Conservation (phyloP, 2,888 invertebrate genomes). For the Anaspis maculata region DNA sequence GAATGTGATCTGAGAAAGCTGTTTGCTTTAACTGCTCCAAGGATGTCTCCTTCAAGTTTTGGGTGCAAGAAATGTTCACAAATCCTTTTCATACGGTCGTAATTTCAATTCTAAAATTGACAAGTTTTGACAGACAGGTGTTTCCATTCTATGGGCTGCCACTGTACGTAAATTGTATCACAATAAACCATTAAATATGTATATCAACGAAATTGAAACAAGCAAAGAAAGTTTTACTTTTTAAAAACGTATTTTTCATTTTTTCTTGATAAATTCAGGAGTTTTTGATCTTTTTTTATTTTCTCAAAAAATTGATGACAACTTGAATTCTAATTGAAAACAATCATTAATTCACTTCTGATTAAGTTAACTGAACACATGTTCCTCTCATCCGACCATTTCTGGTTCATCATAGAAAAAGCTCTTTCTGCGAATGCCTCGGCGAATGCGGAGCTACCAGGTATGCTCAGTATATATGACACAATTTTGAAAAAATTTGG, state of each 20-base stretch:
- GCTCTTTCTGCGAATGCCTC: not conserved
- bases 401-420: not conserved
- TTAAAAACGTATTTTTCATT: not conserved
- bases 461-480: not conserved
- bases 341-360: not conserved
- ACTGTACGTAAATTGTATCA: too few species aligned
- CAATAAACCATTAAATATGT: too few species aligned
- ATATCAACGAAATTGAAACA: too few species aligned
- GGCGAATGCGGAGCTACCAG: not conserved
- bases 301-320: not conserved
- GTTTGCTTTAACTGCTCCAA: too few species aligned
- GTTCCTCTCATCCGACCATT: not conserved
- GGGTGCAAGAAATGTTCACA: too few species aligned
- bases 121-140: too few species aligned
- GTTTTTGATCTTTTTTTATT: not conserved
- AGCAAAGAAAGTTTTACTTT: too few species aligned
- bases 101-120: too few species aligned
- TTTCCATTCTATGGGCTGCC: too few species aligned
- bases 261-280: not conserved
- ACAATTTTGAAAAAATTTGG: not conserved
- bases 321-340: not conserved
- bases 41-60: too few species aligned
- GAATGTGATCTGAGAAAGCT: too few species aligned
- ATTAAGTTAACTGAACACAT: not conserved
- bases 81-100: too few species aligned